Evolutionary conservation across 2,113 vertebrate species (phyloP).

Genomic region (Conger conger): DNA sequence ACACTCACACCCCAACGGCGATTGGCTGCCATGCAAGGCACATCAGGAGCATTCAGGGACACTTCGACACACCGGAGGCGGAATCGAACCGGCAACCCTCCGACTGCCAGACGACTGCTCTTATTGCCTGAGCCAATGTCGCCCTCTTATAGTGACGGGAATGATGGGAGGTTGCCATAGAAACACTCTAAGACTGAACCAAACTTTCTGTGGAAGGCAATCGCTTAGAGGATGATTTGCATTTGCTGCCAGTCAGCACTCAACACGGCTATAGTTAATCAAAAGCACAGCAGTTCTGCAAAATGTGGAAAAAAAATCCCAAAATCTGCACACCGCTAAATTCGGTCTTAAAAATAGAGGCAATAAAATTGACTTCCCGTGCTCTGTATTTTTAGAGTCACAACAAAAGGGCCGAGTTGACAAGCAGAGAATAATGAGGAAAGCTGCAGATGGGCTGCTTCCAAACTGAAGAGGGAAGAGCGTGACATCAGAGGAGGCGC

Average conservation of each 20-base stretch:
- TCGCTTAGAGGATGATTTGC: background rate
- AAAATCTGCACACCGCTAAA: background rate
- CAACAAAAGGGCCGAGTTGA: background rate
- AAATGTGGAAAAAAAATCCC: background rate
- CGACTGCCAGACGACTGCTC: too few relatives aligned
- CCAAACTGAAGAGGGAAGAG: constrained; percentile 2
- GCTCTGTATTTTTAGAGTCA: background rate
- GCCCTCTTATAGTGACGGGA: too few relatives aligned
- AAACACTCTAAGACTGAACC: background rate
- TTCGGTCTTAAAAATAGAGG: too few relatives aligned
- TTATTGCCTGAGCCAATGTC: too few relatives aligned
- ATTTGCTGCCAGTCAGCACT: background rate
- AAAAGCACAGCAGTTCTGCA: background rate
- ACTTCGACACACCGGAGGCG: too few relatives aligned
- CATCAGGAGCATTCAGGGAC: too few relatives aligned
- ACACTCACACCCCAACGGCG: too few relatives aligned
- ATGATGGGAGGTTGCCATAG: background rate
- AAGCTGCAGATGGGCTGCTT: background rate
- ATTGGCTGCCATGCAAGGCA: too few relatives aligned
- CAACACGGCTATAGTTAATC: background rate
- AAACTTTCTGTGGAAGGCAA: background rate
- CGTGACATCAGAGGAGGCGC: background rate
- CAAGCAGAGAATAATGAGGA: background rate
- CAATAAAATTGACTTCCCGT: background rate
- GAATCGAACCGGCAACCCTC: too few relatives aligned